A percentile compares a stretch with the other conserved stretches of the same genome.
Evolutionary conservation across 2,113 vertebrate species (phyloP).

Genomic region (Percopsis transmontana): DNA sequence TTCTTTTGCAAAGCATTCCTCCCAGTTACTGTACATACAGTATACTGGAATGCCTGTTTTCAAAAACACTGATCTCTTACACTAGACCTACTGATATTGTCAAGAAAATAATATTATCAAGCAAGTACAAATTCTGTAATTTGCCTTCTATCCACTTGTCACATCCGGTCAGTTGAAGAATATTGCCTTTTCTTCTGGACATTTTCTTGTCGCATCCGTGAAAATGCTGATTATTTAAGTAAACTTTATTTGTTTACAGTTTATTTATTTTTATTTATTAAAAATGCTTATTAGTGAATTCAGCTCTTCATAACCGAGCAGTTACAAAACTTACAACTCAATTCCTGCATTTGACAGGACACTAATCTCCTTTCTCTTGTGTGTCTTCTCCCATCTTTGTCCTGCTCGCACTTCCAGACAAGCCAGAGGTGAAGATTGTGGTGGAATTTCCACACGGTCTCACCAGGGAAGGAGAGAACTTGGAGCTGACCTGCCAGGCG

Average conservation of each 20-base stretch:
- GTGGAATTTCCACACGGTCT: slow-evolving; percentile 91
- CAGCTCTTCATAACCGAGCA: too few relatives aligned
- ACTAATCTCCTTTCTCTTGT: background rate
- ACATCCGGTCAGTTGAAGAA: too few relatives aligned
- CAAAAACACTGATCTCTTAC: background rate
- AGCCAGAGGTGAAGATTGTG: slow-evolving; percentile 92
- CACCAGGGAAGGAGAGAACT: slow-evolving; percentile 92
- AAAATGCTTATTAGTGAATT: too few relatives aligned
- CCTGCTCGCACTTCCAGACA: slow-evolving; percentile 78
- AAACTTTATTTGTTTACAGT: too few relatives aligned
- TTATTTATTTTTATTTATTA: too few relatives aligned
- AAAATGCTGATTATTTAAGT: too few relatives aligned
- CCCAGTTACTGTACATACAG: background rate
- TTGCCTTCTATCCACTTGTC: too few relatives aligned
- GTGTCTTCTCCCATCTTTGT: background rate
- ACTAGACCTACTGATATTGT: too few relatives aligned
- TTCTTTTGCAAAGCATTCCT: background rate
- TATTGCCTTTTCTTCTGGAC: too few relatives aligned
- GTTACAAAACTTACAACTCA: background rate
- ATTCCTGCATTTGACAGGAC: background rate
- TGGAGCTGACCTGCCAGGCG: slow-evolving; percentile 89
- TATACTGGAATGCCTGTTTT: slow-evolving; percentile 5
- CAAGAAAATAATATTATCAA: too few relatives aligned
- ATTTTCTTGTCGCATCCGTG: too few relatives aligned
- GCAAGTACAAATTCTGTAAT: too few relatives aligned